phyloP scores from a whole-genome alignment of 1,140 invertebrate species.

The Brachionus calyciflorus region DNA sequence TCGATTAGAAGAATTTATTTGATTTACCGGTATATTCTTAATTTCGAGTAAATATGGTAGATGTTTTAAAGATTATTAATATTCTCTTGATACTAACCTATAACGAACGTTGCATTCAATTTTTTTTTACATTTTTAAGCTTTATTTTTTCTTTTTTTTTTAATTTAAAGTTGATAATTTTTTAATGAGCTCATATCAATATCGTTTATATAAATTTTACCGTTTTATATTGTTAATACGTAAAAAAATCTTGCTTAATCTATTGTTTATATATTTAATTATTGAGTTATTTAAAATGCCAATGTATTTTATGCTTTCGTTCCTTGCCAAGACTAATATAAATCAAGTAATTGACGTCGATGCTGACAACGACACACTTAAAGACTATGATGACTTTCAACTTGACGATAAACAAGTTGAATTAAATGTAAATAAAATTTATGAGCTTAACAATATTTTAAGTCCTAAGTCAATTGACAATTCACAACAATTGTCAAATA shows the following conservation, averaged over 20 bases:
- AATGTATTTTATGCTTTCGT: conserved; percentile 30
- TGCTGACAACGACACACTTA: neutral
- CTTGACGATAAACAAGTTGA: neutral
- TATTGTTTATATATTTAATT: conserved; percentile 28
- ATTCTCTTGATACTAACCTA: no score
- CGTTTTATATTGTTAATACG: neutral
- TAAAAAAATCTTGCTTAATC: conserved; percentile 22
- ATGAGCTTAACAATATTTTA: conserved; percentile 28
- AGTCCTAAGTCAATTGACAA: neutral
- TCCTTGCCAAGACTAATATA: conserved; percentile 12
- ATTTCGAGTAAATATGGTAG: no score
- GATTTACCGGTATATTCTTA: no score
- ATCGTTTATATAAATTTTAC: conserved; percentile 18
- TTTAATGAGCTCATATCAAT: conserved; percentile 21
- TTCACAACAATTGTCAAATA: neutral
- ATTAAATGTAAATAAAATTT: conserved; percentile 23
- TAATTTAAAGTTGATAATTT: neutral
- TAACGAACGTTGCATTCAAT: no score
- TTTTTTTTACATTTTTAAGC: no score
- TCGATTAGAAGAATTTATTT: no score
- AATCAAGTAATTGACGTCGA: no score
- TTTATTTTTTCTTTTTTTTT: neutral
- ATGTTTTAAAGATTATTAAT: no score
- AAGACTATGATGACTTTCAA: conserved; percentile 16
- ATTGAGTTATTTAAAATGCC: conserved; percentile 35